A percentile compares a stretch with the other conserved stretches of the same genome.
Conservation (phyloP, 2,113 vertebrate species). For the Gadus macrocephalus region DNA sequence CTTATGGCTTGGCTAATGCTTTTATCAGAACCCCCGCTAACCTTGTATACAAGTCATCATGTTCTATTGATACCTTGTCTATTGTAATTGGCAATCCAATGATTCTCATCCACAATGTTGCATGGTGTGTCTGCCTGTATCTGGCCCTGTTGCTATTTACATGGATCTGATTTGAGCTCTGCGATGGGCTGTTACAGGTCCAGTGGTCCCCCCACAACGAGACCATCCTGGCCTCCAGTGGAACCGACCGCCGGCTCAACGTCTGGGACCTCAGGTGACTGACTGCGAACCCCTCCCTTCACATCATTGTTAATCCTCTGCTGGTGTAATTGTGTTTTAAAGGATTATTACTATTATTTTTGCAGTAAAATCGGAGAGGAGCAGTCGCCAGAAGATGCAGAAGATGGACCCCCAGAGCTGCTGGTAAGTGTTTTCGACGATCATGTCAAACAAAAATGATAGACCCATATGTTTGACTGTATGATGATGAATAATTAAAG, state of each 20-base stretch:
- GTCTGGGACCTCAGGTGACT: conserved; percentile 88
- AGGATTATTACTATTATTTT: not conserved
- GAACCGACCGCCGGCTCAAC: conserved; percentile 85
- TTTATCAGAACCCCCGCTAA: too few species aligned
- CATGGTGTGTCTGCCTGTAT: not conserved
- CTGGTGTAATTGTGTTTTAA: not conserved
- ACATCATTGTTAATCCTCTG: not conserved
- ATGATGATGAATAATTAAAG: not conserved
- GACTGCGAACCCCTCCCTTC: not conserved
- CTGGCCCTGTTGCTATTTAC: not conserved
- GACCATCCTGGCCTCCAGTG: conserved; percentile 88
- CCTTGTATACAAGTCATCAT: too few species aligned
- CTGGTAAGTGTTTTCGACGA: conserved; percentile 68
- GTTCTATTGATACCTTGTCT: too few species aligned
- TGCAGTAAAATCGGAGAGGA: conserved; percentile 93
- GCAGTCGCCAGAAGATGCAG: conserved; percentile 90
- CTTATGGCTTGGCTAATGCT: too few species aligned
- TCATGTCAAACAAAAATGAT: not conserved
- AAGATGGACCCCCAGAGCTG: conserved; percentile 89
- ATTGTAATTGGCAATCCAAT: too few species aligned
- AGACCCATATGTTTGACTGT: not conserved
- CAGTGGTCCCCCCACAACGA: conserved; percentile 93
- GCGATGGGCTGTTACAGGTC: conserved; percentile 64
- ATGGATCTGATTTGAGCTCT: conserved; percentile 1
- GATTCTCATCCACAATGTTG: not conserved